Evolutionary conservation across 1,140 invertebrate genomes (phyloP).

Genomic region (Atta texana): DNA sequence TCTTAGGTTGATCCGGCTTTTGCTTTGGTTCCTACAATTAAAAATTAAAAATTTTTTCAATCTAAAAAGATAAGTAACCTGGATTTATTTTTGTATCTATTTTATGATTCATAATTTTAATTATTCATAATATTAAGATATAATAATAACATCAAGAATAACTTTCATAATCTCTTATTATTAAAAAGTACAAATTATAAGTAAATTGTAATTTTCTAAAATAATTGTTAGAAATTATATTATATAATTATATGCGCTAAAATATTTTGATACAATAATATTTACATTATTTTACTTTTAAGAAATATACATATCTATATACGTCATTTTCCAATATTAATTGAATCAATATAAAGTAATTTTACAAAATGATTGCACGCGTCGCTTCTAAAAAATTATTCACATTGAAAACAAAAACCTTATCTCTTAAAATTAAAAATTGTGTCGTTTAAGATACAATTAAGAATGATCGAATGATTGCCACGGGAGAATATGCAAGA

Average conservation of each 20-base stretch:
- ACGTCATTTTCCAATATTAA: not conserved
- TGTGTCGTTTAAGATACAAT: not conserved
- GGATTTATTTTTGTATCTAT: not conserved
- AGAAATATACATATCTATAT: not conserved
- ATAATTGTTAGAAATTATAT: not conserved
- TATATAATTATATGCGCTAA: not conserved
- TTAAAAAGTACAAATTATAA: not conserved
- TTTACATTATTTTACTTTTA: not conserved
- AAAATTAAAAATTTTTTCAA: not conserved
- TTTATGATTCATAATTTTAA: too few species aligned
- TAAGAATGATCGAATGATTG: constrained; percentile 32
- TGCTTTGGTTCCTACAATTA: not conserved
- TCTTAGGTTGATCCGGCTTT: not conserved
- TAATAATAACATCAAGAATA: not conserved
- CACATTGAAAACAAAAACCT: not conserved
- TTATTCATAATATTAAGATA: not conserved
- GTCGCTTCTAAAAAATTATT: not conserved
- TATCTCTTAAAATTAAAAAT: constrained; percentile 21
- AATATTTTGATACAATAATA: not conserved
- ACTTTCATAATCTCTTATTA: not conserved
- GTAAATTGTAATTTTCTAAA: not conserved
- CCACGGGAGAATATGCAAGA: not conserved
- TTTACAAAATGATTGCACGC: not conserved
- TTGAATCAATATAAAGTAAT: not conserved
- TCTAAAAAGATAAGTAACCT: not conserved